A percentile compares a stretch with the other conserved stretches of the same genome.
Conservation (phyloP, 2,113 vertebrate genomes). For the Rutilus rutilus region DNA sequence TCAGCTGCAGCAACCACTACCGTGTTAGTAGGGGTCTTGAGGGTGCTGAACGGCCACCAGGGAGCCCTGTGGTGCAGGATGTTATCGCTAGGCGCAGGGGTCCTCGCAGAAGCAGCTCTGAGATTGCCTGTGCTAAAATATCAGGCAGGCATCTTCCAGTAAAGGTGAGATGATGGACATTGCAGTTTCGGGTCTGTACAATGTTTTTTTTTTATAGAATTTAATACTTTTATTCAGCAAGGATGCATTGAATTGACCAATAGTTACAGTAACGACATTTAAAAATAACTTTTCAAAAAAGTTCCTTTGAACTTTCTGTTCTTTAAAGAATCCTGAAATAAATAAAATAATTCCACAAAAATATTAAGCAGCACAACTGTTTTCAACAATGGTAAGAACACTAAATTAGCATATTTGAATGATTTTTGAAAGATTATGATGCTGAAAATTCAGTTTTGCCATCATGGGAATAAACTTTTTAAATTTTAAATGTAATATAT, state of each 20-base stretch:
- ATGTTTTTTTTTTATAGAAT: not conserved
- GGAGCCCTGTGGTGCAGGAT: conserved; percentile 75
- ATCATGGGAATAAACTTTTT: not conserved
- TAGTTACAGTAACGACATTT: not conserved
- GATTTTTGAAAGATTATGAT: not conserved
- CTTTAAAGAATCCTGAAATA: not conserved
- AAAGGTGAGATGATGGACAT: conserved; percentile 69
- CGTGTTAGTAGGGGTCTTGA: conserved; percentile 86
- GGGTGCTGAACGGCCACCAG: conserved; percentile 73
- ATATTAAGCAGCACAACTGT: not conserved
- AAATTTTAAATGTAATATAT: no score
- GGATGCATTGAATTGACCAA: not conserved
- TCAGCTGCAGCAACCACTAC: conserved; percentile 95
- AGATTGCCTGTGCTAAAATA: conserved; percentile 83
- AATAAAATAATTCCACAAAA: not conserved
- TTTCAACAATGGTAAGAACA: not conserved
- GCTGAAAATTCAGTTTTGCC: not conserved
- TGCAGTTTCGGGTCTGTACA: not conserved
- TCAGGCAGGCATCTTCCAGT: conserved; percentile 87
- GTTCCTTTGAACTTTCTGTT: not conserved
- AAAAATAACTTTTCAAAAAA: not conserved
- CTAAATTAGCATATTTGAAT: not conserved
- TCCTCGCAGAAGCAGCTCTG: conserved; percentile 85
- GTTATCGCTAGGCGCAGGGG: conserved; percentile 77
- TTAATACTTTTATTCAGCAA: not conserved